These are phyloP conservation scores for Helarctos malayanus DNA, from an alignment of 2,797 vertebrate genomes.

Conservation along the genomic window DNA sequence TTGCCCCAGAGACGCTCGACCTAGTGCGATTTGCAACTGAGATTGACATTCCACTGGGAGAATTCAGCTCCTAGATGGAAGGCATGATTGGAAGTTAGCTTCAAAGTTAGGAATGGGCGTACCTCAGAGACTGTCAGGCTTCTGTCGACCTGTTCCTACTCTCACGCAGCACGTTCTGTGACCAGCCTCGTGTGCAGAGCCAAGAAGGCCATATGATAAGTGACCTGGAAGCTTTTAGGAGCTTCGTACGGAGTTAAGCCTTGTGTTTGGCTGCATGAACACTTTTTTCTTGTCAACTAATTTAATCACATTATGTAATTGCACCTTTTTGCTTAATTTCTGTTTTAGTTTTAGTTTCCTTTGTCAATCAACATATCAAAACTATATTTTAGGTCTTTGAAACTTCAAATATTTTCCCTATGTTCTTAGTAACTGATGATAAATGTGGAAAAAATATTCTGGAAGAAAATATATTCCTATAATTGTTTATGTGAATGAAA, in stretches of 20 bases:
- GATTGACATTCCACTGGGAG: not conserved
- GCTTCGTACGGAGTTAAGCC: not conserved
- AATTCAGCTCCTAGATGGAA: not conserved
- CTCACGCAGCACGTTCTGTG: not conserved
- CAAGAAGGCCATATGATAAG: not conserved
- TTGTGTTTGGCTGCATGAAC: not conserved
- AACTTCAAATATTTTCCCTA: not conserved
- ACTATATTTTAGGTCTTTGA: not conserved
- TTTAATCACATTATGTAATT: not conserved
- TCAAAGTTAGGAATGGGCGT: not conserved
- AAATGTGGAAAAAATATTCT: not conserved
- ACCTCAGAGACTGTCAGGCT: not conserved
- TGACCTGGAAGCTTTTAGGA: not conserved
- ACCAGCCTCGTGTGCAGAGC: accelerated
- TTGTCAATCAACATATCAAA: not conserved
- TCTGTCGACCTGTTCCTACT: not conserved
- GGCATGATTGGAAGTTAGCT: not conserved
- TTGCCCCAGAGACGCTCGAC: not conserved
- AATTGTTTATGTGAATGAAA: constrained; percentile 24
- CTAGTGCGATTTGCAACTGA: not conserved
- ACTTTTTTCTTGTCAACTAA: not conserved
- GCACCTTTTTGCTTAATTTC: not conserved
- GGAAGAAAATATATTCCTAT: not conserved
- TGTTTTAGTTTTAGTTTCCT: not conserved
- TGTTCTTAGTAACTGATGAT: not conserved